phyloP scores from a whole-genome alignment of 2,888 invertebrate genomes.

The Eurytoma adleriae region DNA sequence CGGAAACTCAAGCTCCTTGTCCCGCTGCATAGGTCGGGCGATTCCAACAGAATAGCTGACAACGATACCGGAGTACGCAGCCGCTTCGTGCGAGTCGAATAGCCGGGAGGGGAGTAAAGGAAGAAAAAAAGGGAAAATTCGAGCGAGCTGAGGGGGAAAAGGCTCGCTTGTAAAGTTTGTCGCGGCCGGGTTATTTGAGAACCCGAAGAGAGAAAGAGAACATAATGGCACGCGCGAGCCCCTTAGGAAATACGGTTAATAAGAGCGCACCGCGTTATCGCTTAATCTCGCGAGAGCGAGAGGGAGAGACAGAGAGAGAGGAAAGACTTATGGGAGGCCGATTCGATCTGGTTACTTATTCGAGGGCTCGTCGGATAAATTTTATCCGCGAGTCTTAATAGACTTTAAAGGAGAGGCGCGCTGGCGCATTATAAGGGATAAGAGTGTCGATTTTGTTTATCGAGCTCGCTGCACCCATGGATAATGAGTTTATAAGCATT shows the following conservation, averaged over 20 bases:
- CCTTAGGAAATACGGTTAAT: slow-evolving; percentile 53
- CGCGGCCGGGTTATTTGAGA: slow-evolving; percentile 38
- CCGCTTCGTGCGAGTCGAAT: not conserved
- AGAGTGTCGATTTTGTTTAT: slow-evolving; percentile 51
- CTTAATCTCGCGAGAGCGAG: slow-evolving; percentile 40
- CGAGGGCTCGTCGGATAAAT: slow-evolving; percentile 47
- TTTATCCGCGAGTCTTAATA: slow-evolving; percentile 48
- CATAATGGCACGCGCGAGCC: slow-evolving; percentile 35
- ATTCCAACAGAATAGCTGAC: no score
- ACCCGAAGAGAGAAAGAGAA: slow-evolving; percentile 9
- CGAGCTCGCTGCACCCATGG: not conserved
- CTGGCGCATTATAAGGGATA: slow-evolving; percentile 14
- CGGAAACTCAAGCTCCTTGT: no score
- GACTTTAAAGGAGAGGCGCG: slow-evolving; percentile 36
- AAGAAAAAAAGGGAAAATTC: slow-evolving; percentile 9
- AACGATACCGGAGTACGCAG: no score
- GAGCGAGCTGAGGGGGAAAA: slow-evolving; percentile 1
- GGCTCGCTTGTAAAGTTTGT: slow-evolving; percentile 42
- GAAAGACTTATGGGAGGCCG: slow-evolving; percentile 46
- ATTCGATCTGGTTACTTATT: slow-evolving; percentile 51
- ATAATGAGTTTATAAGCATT: slow-evolving; percentile 46
- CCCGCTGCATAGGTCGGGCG: no score
- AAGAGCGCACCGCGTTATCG: slow-evolving; percentile 47
- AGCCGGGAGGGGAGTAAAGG: not conserved
- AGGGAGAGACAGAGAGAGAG: slow-evolving; percentile 5